phyloP scores from a whole-genome alignment of 2,113 vertebrate species.

The Nyctereutes procyonoides region DNA sequence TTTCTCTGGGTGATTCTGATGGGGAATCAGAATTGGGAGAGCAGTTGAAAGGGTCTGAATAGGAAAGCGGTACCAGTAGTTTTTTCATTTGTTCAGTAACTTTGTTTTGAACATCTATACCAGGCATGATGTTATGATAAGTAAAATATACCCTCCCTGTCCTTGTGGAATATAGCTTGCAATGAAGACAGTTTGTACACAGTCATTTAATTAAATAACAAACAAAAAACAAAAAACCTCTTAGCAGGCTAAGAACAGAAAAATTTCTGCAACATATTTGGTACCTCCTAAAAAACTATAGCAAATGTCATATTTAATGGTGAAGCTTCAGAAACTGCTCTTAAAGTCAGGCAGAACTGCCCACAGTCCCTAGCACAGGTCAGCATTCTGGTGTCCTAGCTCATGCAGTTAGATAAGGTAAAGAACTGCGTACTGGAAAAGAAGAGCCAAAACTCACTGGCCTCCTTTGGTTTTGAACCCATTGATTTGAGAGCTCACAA shows the following conservation, averaged over 20 bases:
- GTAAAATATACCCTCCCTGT: not conserved
- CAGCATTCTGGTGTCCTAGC: not conserved
- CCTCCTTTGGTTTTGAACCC: not conserved
- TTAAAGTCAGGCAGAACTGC: not conserved
- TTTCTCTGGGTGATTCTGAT: not conserved
- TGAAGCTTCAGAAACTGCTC: conserved; percentile 13
- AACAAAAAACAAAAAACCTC: not conserved
- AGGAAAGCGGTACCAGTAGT: not conserved
- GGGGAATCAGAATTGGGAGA: not conserved
- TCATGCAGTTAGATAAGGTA: not conserved
- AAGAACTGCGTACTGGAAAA: not conserved
- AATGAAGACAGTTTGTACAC: not conserved
- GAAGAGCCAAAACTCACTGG: not conserved
- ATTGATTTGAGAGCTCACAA: not conserved
- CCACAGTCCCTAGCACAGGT: not conserved
- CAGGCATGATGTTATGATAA: not conserved
- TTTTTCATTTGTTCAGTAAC: not conserved
- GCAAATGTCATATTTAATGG: not conserved
- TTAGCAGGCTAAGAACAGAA: conserved; percentile 24
- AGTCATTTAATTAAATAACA: conserved; percentile 55
- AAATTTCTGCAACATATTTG: conserved; percentile 31
- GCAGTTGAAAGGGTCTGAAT: not conserved
- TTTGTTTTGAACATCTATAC: not conserved
- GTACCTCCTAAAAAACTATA: not conserved
- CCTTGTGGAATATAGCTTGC: not conserved